A percentile compares a stretch with the other conserved stretches of the same genome.
Conservation (phyloP, 2,797 vertebrate species). For the Rhyacichthys aspro region DNA sequence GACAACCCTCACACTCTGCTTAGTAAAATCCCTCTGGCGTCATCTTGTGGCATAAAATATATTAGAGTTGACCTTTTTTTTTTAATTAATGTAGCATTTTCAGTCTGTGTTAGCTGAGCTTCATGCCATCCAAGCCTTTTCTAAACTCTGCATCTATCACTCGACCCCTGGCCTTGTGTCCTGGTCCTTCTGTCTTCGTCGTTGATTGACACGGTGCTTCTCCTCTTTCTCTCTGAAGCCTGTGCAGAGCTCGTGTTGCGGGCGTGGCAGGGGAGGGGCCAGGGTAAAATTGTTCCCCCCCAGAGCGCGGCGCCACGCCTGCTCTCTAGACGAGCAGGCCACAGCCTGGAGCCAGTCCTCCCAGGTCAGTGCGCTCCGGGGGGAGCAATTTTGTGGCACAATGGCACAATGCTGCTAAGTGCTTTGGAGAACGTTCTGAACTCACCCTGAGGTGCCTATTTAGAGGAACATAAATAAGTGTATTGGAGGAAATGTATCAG, state of each 20-base stretch:
- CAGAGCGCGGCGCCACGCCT: constrained; percentile 84
- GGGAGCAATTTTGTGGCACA: constrained; percentile 82
- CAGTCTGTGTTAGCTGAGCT: background rate
- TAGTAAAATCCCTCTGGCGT: constrained; percentile 28
- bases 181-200: constrained; percentile 40
- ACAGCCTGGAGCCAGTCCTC: constrained; percentile 86
- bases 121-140: constrained; percentile 1
- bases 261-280: constrained; percentile 80
- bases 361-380: constrained; percentile 87
- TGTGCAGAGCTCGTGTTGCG: constrained; percentile 83
- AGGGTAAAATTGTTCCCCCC: constrained; percentile 85
- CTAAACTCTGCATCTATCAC: background rate
- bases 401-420: constrained; percentile 39
- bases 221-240: constrained; percentile 86
- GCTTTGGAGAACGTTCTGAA: constrained; percentile 57
- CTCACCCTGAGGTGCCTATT: constrained; percentile 49
- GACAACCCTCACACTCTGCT: background rate
- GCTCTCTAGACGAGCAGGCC: constrained; percentile 86
- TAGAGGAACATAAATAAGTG: constrained; percentile 22
- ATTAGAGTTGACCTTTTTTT: background rate
- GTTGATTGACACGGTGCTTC: constrained; percentile 78
- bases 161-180: constrained; percentile 18
- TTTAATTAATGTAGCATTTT: background rate
- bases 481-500: constrained; percentile 25
- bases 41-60: constrained; percentile 25